A percentile compares a stretch with the other conserved stretches of the same genome.
These are phyloP conservation scores for Tiliacea citrago DNA, from an alignment of 2,888 invertebrate genomes.

Conservation along the genomic window DNA sequence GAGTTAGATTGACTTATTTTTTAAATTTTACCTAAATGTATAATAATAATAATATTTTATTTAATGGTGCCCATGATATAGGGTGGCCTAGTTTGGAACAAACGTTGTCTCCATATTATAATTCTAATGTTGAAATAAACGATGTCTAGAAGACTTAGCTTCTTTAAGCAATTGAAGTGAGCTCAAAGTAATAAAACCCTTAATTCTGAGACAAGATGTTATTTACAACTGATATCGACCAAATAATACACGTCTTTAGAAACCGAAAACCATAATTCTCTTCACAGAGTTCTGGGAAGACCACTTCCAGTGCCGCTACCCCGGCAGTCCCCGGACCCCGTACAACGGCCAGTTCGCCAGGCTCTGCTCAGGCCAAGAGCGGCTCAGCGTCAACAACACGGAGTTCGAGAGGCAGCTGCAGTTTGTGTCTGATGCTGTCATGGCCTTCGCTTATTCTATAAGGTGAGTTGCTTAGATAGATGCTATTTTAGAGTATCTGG, in stretches of 20 bases:
- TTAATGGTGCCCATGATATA: not conserved
- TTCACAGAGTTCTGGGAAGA: constrained; percentile 97
- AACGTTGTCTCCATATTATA: not conserved
- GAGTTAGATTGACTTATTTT: no score
- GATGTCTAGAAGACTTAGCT: not conserved
- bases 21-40: not conserved
- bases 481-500: not conserved
- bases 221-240: not conserved
- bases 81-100: not conserved
- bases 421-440: constrained; percentile 98
- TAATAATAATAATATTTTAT: no score
- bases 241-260: no score
- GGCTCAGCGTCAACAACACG: constrained; percentile 94
- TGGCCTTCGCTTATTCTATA: constrained; percentile 98
- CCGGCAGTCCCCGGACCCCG: constrained; percentile 94
- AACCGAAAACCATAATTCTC: not conserved
- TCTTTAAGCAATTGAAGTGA: not conserved
- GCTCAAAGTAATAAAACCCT: not conserved
- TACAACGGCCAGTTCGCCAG: constrained; percentile 94
- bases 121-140: not conserved
- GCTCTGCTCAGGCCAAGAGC: constrained; percentile 94
- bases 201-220: not conserved
- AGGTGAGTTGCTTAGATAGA: constrained; percentile 86
- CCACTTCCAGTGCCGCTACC: constrained; percentile 97
- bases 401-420: constrained; percentile 98